Evolutionary conservation across 2,888 invertebrate species (phyloP).

Genomic region (Ophonus ardosiacus): DNA sequence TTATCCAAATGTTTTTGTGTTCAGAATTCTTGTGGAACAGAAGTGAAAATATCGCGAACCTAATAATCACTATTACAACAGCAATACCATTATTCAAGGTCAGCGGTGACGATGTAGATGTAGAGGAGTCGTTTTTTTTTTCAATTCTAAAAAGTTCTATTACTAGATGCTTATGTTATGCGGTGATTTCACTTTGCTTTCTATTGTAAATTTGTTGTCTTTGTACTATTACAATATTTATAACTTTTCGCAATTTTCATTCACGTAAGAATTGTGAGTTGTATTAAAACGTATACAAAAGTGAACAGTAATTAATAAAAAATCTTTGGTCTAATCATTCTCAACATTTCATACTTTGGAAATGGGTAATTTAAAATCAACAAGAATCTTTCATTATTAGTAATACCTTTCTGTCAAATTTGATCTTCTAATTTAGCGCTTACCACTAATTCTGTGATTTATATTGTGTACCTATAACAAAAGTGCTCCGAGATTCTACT

Average conservation of each 20-base stretch:
- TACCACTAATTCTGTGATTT: too few species aligned
- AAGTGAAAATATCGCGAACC: slow-evolving; percentile 31
- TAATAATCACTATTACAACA: slow-evolving; percentile 20
- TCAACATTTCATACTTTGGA: too few species aligned
- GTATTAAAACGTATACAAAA: background rate
- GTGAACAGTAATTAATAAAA: too few species aligned
- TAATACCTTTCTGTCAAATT: too few species aligned
- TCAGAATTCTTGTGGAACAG: background rate
- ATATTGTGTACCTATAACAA: too few species aligned
- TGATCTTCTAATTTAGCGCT: too few species aligned
- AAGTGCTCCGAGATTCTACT: too few species aligned
- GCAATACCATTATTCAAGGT: slow-evolving; percentile 32
- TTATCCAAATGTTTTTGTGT: background rate
- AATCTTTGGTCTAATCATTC: too few species aligned
- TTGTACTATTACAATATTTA: background rate
- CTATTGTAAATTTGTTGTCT: background rate
- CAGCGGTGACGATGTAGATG: slow-evolving; percentile 15
- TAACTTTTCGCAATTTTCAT: too few species aligned
- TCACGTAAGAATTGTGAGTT: background rate
- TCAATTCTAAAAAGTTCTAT: slow-evolving; percentile 11
- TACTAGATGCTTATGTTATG: slow-evolving; percentile 32
- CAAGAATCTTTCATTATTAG: too few species aligned
- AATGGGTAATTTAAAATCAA: too few species aligned
- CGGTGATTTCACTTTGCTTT: slow-evolving; percentile 31
- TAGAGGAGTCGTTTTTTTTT: slow-evolving; percentile 21